Evolutionary conservation across 2,797 vertebrate genomes (phyloP).

Genomic region (Neomorphus geoffroyi): DNA sequence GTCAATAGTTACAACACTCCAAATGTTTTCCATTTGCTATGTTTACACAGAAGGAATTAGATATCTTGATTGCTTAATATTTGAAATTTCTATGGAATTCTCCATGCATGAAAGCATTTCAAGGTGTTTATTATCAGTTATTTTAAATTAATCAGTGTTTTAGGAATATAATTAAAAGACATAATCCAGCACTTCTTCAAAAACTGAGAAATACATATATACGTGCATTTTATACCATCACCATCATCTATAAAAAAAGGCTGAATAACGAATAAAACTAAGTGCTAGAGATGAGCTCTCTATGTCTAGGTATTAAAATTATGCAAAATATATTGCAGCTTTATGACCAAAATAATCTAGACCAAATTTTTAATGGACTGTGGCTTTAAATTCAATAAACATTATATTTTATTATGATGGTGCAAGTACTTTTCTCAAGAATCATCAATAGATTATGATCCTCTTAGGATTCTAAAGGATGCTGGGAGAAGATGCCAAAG

Average conservation of each 20-base stretch:
- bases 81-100: neutral
- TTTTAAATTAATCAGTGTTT: neutral
- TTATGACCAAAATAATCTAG: neutral
- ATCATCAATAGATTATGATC: neutral
- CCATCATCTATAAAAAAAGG: neutral
- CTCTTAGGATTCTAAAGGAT: neutral
- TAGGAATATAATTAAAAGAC: neutral
- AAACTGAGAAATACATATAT: neutral
- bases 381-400: neutral
- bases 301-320: neutral
- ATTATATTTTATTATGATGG: neutral
- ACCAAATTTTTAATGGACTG: neutral
- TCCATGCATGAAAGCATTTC: neutral
- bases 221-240: neutral
- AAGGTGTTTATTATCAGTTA: neutral
- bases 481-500: neutral
- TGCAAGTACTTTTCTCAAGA: neutral
- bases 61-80: neutral
- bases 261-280: neutral
- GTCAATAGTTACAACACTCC: neutral
- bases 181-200: neutral
- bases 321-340: neutral
- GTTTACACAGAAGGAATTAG: neutral
- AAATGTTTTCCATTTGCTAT: neutral
- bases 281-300: neutral